Evolutionary conservation across 1,140 invertebrate species (phyloP), one percentile per base, ranked within the genome.

Genomic region (Chlorops oryzae): DNA sequence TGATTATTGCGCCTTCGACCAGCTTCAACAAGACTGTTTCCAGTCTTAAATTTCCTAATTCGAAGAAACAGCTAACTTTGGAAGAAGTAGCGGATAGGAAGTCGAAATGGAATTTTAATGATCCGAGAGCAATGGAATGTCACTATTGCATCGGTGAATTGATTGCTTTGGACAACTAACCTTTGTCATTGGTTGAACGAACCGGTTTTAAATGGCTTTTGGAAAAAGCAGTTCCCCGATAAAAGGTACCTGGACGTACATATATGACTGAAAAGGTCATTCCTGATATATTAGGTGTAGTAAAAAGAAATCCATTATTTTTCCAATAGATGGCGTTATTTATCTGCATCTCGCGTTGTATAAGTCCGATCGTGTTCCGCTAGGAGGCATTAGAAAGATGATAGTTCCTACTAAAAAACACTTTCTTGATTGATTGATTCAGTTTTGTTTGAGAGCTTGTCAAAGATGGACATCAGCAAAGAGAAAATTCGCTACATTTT

Each of bases 131-230:
- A 52, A 57, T 44, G 51, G 51, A 57, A 51, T 55, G 17, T 0
- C 51, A 59, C 49, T 57, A 59, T 25, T 56, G 56, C 28, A 59
- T 61, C 20, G 56, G 51, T n/a, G 59, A 58, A 54, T 58, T 60
- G 59, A 60, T 60, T 51, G 54, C 56, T 39, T 46, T 61, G 24
- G 59, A 61, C 43, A 59, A 61, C 47, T 54, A 58, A 50, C 55
- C 59, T 49, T 54, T 59, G n/a, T 57, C 56, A 45, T 45, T 60
- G 42, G 57, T 59, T 12, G 56, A 59, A 54, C 35, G 46, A 37
- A 47, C 54, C 17, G 56, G 57, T 18, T 61, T 61, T 40, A 15
- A 52, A 13, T 49, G 54, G 28, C 51, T 61, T 52, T 52, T 59
- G 46, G 49, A 10, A 52, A 50, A 41, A 12, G 46, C 48, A 25